Evolutionary conservation across 2,113 vertebrate genomes (phyloP).

Genomic region (Gallinago paraguaiae): DNA sequence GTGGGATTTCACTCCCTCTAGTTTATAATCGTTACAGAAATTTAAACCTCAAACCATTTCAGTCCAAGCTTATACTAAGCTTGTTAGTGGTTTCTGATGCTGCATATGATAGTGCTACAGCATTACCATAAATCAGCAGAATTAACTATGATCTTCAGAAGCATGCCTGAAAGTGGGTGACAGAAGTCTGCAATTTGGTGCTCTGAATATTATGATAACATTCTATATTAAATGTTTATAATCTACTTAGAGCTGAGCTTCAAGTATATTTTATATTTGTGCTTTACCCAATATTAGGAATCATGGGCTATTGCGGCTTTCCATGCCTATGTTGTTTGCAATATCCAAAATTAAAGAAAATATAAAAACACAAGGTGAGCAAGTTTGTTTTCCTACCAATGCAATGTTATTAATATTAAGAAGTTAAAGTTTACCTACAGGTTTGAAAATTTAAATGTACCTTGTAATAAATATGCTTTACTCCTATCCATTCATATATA

Average conservation of each 20-base stretch:
- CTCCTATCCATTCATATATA: conserved; percentile 18
- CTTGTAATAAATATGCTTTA: conserved; percentile 45
- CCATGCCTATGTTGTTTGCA: conserved; percentile 65
- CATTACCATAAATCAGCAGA: conserved; percentile 99
- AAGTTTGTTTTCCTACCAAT: conserved; percentile 8
- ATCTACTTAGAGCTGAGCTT: conserved; percentile 98
- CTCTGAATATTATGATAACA: conserved; percentile 99
- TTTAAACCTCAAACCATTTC: conserved; percentile 99
- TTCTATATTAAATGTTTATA: conserved; percentile 99
- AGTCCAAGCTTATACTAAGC: conserved; percentile 99
- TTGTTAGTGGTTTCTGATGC: conserved; percentile 99
- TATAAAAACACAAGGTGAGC: conserved; percentile 54
- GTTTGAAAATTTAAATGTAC: conserved; percentile 47
- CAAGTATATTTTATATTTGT: conserved; percentile 96
- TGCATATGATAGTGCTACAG: conserved; percentile 88
- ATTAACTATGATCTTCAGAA: conserved; percentile 99
- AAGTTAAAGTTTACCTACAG: conserved; percentile 35
- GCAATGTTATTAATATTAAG: conserved; percentile 25
- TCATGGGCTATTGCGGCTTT: conserved; percentile 69
- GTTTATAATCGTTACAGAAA: conserved; percentile 95
- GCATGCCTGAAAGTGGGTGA: conserved; percentile 91
- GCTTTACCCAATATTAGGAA: conserved; percentile 82
- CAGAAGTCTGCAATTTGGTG: conserved; percentile 97
- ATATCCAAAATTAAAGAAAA: conserved; percentile 68
- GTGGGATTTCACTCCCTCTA: conserved; percentile 92